Conservation (phyloP, 2,888 invertebrate genomes). For the Luperina testacea region DNA sequence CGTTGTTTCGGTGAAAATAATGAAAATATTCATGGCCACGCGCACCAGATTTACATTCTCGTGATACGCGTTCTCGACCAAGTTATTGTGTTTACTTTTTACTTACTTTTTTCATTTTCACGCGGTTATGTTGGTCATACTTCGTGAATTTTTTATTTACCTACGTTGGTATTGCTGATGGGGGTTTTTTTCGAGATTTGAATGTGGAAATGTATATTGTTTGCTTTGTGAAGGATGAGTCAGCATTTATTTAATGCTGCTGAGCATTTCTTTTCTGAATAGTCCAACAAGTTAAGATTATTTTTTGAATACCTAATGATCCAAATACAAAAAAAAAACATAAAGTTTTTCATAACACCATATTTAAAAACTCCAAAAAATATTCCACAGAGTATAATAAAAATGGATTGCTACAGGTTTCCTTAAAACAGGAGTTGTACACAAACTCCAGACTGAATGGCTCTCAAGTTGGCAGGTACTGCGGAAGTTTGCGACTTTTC, state of each 20-base stretch:
- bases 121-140: slow-evolving; percentile 30
- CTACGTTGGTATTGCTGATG: slow-evolving; percentile 5
- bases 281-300: background rate
- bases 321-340: background rate
- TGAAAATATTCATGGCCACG: slow-evolving; percentile 78
- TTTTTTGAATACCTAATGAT: background rate
- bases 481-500: slow-evolving; percentile 48
- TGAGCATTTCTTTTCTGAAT: background rate
- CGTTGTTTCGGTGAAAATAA: slow-evolving; percentile 65
- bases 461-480: slow-evolving; percentile 45
- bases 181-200: background rate
- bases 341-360: slow-evolving; percentile 2
- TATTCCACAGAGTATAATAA: slow-evolving; percentile 31
- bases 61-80: slow-evolving; percentile 56
- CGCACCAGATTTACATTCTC: slow-evolving; percentile 71
- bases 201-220: slow-evolving; percentile 2
- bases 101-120: slow-evolving; percentile 54
- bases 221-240: background rate
- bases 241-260: background rate
- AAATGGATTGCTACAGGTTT: slow-evolving; percentile 39
- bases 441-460: slow-evolving; percentile 45
- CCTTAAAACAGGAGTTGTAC: slow-evolving; percentile 37
- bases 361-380: background rate
- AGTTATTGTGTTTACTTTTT: slow-evolving; percentile 66
- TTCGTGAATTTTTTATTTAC: slow-evolving; percentile 26